Evolutionary conservation across 1,140 invertebrate species (phyloP).

Genomic region (Drosophila ambigua): DNA sequence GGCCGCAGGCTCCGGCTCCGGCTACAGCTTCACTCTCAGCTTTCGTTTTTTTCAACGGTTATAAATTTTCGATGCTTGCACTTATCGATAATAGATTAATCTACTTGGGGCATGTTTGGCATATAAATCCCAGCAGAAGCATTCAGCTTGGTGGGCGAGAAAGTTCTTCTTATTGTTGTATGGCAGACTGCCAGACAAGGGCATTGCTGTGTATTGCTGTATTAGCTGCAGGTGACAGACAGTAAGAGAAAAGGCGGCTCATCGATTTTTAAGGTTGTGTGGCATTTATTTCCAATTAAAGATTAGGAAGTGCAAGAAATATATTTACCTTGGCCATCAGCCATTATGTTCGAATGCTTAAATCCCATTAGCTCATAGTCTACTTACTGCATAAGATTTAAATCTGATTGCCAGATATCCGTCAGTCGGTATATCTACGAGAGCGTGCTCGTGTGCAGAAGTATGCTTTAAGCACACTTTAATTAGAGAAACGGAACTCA

Average conservation of each 20-base stretch:
- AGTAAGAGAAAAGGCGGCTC: too few relatives aligned
- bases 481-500: conserved; percentile 38
- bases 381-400: too few relatives aligned
- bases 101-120: conserved; percentile 80
- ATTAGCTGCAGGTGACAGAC: too few relatives aligned
- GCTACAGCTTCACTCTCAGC: not conserved
- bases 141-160: conserved; percentile 29
- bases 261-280: too few relatives aligned
- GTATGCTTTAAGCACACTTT: conserved; percentile 16
- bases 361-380: too few relatives aligned
- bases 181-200: too few relatives aligned
- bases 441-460: too few relatives aligned
- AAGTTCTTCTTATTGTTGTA: not conserved
- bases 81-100: conserved; percentile 83
- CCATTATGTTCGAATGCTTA: too few relatives aligned
- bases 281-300: not conserved
- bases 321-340: not conserved
- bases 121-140: conserved; percentile 55
- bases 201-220: too few relatives aligned
- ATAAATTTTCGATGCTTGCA: conserved; percentile 81
- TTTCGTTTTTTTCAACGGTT: conserved; percentile 62
- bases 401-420: too few relatives aligned
- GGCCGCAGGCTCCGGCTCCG: conserved; percentile 34
- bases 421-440: too few relatives aligned
- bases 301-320: not conserved